These are phyloP conservation scores for Hemiscyllium ocellatum DNA, from an alignment of 2,113 vertebrate species.

Conservation along the genomic window DNA sequence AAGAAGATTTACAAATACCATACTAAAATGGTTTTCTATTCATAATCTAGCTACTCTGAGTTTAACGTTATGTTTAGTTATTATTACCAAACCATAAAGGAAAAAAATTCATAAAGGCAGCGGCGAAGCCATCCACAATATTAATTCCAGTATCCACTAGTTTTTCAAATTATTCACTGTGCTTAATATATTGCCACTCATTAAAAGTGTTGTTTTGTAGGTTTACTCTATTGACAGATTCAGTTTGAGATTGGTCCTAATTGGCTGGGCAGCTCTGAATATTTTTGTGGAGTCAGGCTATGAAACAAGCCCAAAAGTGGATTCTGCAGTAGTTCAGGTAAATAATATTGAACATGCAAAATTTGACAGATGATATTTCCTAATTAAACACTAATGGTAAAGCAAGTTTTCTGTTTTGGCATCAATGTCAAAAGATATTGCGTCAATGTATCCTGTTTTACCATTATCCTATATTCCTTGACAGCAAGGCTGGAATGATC, in stretches of 20 bases:
- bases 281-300: conserved; percentile 46
- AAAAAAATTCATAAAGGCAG: neutral
- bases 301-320: conserved; percentile 39
- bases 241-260: conserved; percentile 38
- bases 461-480: neutral
- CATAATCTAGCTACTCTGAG: neutral
- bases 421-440: neutral
- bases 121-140: neutral
- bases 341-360: neutral
- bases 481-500: neutral
- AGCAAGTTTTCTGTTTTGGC: neutral
- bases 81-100: neutral
- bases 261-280: conserved; percentile 47
- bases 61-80: neutral
- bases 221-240: conserved; percentile 44
- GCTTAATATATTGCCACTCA: neutral
- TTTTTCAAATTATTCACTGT: neutral
- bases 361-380: neutral
- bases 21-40: neutral
- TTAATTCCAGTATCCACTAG: neutral
- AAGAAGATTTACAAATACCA: neutral
- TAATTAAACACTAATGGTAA: neutral
- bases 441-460: neutral
- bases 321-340: conserved; percentile 41
- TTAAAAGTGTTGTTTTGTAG: conserved; percentile 30